Base-by-base conservation (phyloP, 1,140 invertebrate species). In the Monochamus saltuarius region DNA sequence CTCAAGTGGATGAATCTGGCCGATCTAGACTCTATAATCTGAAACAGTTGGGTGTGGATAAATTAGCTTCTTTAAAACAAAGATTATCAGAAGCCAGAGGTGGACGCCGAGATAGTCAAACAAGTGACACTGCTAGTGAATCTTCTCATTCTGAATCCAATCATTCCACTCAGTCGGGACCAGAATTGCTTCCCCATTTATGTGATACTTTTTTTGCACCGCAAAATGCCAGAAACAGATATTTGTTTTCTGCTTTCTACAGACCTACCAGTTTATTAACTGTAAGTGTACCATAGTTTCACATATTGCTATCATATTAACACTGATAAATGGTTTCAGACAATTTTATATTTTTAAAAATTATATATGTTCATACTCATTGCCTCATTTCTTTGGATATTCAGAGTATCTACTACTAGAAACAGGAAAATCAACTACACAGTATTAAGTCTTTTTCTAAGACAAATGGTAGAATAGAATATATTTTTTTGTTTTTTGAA, bases 1-100 rank as follows among this genome's bases (percentile, higher is more conserved):
- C 59, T 35, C 43, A 64, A 37, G 53, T 56, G 34, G 79, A 79
- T 43, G 75, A 78, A 16, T 64, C 68, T 6, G 59, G 61, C 8
- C 65, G 56, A 47, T 85, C 85, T 14, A 77, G 85, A 46, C 73
- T 88, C 1, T 80, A 83, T 63, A 85, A 82, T 56, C 75, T 88
- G 1, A 87, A 86, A 66, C 85, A 86, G 65, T 71, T 87, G 38
- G 86, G 86, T 4, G 82, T 85, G 0, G 86, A 87, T 62, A 88
- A 87, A 70, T 73, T 89, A 38, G 80, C 81, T 34, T 83, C 80
- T 50, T 75, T 89, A 2, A 85, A 82, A 67, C 84, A 86, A 72
- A 84, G 87, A 39, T 70, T 89, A n/a, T 17, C 57, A 10, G 84
- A 85, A 56, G 66, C 47, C 7, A 56, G 67, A 39, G 62, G 57